Percentiles rank a stretch among this genome's conserved stretches.
Conservation (phyloP, 2,113 vertebrate species). For the Fregata magnificens region DNA sequence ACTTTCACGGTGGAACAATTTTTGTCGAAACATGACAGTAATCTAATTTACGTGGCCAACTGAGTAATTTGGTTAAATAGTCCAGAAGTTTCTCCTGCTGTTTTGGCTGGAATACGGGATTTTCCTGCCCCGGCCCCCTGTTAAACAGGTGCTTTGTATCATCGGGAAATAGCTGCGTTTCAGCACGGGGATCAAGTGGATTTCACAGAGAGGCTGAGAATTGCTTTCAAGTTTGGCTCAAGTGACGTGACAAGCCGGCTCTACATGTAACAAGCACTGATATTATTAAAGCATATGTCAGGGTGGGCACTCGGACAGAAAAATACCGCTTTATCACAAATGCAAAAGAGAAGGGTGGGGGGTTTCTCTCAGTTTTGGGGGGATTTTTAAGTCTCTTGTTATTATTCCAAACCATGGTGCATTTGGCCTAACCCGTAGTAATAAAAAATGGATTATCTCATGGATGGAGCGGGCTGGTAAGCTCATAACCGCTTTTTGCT, state of each 20-base stretch:
- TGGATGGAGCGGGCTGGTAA: neutral
- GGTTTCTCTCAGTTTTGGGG: neutral
- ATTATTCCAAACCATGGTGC: neutral
- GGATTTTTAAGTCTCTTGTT: neutral
- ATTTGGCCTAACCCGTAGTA: neutral
- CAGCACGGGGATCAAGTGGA: neutral
- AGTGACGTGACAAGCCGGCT: neutral
- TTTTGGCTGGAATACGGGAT: neutral
- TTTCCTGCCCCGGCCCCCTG: neutral
- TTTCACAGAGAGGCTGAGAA: neutral
- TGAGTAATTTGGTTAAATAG: neutral
- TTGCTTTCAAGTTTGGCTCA: constrained; percentile 17
- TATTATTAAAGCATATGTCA: neutral
- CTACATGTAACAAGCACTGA: neutral
- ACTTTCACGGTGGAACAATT: neutral
- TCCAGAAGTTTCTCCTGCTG: neutral
- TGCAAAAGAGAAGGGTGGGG: neutral
- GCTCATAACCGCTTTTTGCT: neutral
- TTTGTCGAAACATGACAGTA: rapidly evolving
- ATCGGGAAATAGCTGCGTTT: constrained; percentile 31
- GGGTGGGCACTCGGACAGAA: neutral
- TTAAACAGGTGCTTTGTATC: constrained; percentile 27
- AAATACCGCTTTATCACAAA: neutral
- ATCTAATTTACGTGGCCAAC: neutral
- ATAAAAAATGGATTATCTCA: neutral